Conservation (phyloP, 2,113 vertebrate genomes). For the Ceuthmochares aereus region DNA sequence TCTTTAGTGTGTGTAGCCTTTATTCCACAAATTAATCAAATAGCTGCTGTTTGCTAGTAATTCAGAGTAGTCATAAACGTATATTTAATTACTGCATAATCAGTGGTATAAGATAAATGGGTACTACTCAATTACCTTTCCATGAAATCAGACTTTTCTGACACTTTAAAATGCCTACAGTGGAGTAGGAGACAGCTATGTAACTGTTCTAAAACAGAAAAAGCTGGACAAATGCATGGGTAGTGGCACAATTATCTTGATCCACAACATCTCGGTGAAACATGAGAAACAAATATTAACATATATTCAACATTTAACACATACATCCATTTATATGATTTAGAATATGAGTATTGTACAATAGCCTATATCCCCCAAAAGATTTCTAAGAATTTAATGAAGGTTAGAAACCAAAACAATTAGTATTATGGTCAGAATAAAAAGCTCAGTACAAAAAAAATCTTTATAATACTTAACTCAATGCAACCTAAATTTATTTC, state of each 20-base stretch:
- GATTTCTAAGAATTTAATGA: background rate
- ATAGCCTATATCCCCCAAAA: background rate
- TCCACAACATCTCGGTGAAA: background rate
- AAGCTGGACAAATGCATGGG: background rate
- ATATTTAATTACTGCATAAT: constrained; percentile 38
- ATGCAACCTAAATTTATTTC: background rate
- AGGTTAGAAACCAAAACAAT: background rate
- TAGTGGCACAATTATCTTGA: background rate
- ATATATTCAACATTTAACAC: background rate
- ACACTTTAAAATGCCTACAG: background rate
- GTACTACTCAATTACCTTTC: background rate
- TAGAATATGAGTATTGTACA: background rate
- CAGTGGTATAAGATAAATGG: constrained; percentile 26
- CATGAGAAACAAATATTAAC: background rate
- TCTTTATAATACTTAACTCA: background rate
- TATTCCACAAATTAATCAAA: constrained; percentile 33
- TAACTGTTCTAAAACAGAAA: constrained; percentile 13
- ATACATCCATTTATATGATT: background rate
- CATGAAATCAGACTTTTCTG: constrained; percentile 35
- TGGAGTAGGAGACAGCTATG: background rate
- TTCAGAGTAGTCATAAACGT: constrained; percentile 18
- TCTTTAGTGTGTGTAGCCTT: background rate
- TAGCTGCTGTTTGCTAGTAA: constrained; percentile 21
- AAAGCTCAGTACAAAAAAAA: background rate
- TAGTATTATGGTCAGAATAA: background rate